Base-by-base conservation (phyloP, 1,140 invertebrate genomes). In the Drosophila rhopaloa region DNA sequence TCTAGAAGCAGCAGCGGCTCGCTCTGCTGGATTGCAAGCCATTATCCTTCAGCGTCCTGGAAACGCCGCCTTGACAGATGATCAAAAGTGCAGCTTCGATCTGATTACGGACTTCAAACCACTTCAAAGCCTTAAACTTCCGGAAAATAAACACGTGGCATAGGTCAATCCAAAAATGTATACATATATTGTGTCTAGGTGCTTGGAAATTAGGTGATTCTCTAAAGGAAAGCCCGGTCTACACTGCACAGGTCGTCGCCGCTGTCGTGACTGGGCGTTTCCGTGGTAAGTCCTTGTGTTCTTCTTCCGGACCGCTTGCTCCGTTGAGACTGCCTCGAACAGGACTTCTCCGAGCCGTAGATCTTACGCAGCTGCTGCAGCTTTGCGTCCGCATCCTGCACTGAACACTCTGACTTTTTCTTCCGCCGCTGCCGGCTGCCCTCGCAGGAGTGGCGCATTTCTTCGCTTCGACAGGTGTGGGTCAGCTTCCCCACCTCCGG, bases 1-100 rank as follows among this genome's bases (percentile, higher is more conserved):
- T 93, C 56, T 91, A 97, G 97, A 98, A 93, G 97, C 95, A 0
- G 94, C 94, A 89, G 97, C 97, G 78, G 97, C 97, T 4, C 94
- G 93, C 35, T 92, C 93, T 46, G 96, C 96, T 2, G 97, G 97
- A 8, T 77, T 98, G 51, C 93, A 94, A 40, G 93, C 94, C 24
- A 93, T 94, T 2, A 81, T 98, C 16, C 94, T 98, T 0, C 93
- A 94, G 53, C 95, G 98, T 47, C 95, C 96, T 60, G 97, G 97
- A 32, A 98, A 98, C 91, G 94, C 94, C 1, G 44, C 91, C 75
- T 19, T 94, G 83, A 91, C 85, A 85, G 91, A 82, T 9, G 76
- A 85, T 10, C 73, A 91, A 10, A 73, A 70, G 53, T n/a, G 8
- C 9, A 14, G 13, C 2, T 41, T 57, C 53, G 72, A 70, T 13